Base-by-base conservation (phyloP, 2,797 vertebrate genomes). In the Pseudochromis fuscus region DNA sequence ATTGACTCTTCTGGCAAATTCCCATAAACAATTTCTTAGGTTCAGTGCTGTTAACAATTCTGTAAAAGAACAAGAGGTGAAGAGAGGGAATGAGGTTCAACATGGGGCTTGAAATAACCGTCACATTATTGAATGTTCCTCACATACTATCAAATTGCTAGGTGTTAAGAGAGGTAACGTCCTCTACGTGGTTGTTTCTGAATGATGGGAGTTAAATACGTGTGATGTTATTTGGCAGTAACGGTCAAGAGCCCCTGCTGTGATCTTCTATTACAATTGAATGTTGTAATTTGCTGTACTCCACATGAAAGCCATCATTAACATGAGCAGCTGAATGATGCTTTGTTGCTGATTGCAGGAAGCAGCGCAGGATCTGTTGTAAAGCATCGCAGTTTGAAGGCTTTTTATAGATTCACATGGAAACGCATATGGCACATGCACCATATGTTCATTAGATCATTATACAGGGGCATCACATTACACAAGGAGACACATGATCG, bases 271-370 rank as follows among this genome's bases (percentile, higher is more conserved):
- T 80, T 67, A 51, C 66, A 78, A 56, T 52, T 77, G 65, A 83
- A 83, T 79, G 74, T 72, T 79, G 76, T 80, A 83, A 87, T 86
- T 80, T 85, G 76, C 79, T 66, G 73, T 75, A 46, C 72, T 74
- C 57, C 19, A 46, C 77, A 76, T 71, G 50, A 82, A 87, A 80
- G 77, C 73, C 12, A 25, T 84, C 65, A 86, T 87, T 87, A 87
- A 67, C 50, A 2, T 33, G 72, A 76, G 66, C 38, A 63, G 48
- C 77, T 72, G 72, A 82, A 62, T 44, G 72, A 83, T 42, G 50
- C 60, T 58, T 62, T 64, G 59, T 55, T 51, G 64, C 56, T 85
- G 79, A 81, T 73, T 78, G 77, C 75, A 84, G 84, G 81, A 87
- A 87, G 68, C 21, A 2, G 40, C 7, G 46, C 8, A 0, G 35